Conservation (phyloP, 2,113 vertebrate species). For the Anoura caudifer region DNA sequence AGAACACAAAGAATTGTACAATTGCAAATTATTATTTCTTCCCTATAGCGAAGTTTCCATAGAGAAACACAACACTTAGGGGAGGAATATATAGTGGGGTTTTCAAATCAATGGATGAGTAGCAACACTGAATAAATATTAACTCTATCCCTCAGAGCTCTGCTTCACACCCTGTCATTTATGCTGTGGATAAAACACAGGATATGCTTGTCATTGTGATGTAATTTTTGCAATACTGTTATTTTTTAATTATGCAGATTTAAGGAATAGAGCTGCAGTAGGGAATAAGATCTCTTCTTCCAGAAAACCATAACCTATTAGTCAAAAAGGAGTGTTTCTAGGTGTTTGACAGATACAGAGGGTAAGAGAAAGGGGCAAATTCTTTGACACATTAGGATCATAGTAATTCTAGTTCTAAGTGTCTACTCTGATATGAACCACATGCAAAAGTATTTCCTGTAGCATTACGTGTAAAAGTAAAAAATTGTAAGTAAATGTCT, state of each 20-base stretch:
- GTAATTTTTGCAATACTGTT: not conserved
- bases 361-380: not conserved
- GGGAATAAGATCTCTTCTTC: not conserved
- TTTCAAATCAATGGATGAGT: not conserved
- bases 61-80: not conserved
- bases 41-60: not conserved
- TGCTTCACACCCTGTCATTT: not conserved
- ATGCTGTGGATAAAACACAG: not conserved
- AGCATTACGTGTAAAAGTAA: not conserved
- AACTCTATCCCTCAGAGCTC: not conserved
- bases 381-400: not conserved
- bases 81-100: not conserved
- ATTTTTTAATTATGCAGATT: not conserved
- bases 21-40: not conserved
- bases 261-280: not conserved
- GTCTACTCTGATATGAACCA: not conserved
- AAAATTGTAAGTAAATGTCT: not conserved
- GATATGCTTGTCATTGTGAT: not conserved
- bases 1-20: not conserved
- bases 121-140: not conserved
- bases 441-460: not conserved
- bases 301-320: not conserved
- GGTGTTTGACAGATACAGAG: not conserved
- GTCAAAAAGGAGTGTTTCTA: not conserved
- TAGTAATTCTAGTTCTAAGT: not conserved